Evolutionary conservation across 2,888 invertebrate genomes (phyloP).

Genomic region (Parochlus steinenii): DNA sequence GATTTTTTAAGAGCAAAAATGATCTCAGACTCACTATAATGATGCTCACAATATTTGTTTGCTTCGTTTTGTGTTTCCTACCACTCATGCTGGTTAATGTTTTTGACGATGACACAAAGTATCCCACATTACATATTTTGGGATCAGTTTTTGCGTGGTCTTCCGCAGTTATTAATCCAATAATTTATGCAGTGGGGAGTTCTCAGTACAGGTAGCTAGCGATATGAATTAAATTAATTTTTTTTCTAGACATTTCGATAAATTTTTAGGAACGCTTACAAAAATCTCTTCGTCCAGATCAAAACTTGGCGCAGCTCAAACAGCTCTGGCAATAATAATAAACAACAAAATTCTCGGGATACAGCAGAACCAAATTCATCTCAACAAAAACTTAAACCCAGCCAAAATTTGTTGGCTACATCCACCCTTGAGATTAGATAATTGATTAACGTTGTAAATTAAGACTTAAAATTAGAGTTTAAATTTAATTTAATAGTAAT

Average conservation of each 20-base stretch:
- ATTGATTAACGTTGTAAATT: no score
- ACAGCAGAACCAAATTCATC: slow-evolving; percentile 4
- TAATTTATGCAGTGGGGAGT: slow-evolving; percentile 56
- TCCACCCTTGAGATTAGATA: no score
- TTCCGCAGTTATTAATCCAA: slow-evolving; percentile 75
- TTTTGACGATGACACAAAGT: slow-evolving; percentile 56
- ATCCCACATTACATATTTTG: slow-evolving; percentile 62
- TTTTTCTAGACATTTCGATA: background rate
- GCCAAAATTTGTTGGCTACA: no score
- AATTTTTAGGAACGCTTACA: slow-evolving; percentile 3
- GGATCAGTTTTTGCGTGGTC: slow-evolving; percentile 81
- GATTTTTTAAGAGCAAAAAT: slow-evolving; percentile 19
- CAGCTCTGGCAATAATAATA: slow-evolving; percentile 6
- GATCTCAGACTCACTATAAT: slow-evolving; percentile 51
- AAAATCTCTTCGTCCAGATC: slow-evolving; percentile 8
- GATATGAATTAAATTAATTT: background rate
- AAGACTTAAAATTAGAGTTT: no score
- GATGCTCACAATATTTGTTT: slow-evolving; percentile 76
- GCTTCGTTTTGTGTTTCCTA: slow-evolving; percentile 72
- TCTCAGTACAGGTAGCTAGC: slow-evolving; percentile 10
- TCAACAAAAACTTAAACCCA: no score
- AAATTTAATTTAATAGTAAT: no score
- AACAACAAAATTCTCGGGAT: slow-evolving; percentile 7
- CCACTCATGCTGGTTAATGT: slow-evolving; percentile 82
- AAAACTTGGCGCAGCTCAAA: slow-evolving; percentile 10